These are phyloP conservation scores for Pinctada fucata DNA, from an alignment of 2,888 invertebrate genomes.

Conservation along the genomic window DNA sequence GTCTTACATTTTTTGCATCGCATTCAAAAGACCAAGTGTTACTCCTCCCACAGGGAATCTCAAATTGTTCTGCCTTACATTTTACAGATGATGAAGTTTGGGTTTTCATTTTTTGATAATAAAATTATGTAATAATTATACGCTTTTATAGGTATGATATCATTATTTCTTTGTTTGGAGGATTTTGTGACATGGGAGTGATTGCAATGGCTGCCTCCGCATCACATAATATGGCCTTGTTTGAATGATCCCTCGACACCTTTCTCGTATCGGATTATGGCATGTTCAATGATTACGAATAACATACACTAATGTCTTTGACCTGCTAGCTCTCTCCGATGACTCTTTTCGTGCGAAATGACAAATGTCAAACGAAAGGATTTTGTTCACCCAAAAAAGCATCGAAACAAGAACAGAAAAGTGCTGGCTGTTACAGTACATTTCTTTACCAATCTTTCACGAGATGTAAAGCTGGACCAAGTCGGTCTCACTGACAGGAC, in stretches of 20 bases:
- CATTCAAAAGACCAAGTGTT: no score
- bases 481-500: constrained; percentile 36
- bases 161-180: no score
- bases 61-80: no score
- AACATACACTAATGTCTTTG: neutral
- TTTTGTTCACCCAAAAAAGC: neutral
- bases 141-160: no score
- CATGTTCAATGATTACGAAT: constrained; percentile 15
- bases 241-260: neutral
- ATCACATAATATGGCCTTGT: no score
- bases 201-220: no score
- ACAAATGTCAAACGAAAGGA: constrained; percentile 1
- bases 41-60: no score
- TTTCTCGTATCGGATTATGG: neutral
- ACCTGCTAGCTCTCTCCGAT: neutral
- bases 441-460: constrained; percentile 8
- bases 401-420: constrained; percentile 10
- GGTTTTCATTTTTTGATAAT: no score
- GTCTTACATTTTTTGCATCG: no score
- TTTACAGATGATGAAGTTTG: no score
- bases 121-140: no score
- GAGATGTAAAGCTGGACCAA: constrained; percentile 19
- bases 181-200: no score
- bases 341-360: constrained; percentile 14
- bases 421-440: constrained; percentile 11